phyloP scores from a whole-genome alignment of 2,888 invertebrate genomes.

The Campoletis raptor region DNA sequence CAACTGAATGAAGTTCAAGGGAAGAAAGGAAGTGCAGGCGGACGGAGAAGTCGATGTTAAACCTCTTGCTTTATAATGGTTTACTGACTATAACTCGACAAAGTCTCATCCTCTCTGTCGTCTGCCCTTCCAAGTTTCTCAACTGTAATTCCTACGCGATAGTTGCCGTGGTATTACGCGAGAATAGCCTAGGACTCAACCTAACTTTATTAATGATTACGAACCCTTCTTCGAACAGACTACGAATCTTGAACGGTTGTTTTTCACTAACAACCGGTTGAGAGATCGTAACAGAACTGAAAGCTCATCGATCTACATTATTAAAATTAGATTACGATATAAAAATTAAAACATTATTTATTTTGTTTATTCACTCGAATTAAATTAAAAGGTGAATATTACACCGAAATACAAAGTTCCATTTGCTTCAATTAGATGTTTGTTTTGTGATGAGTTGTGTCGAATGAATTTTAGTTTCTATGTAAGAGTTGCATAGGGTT shows the following conservation, averaged over 20 bases:
- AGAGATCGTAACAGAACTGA: conserved; percentile 35
- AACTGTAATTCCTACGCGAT: conserved; percentile 79
- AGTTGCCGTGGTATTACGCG: conserved; percentile 76
- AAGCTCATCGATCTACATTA: neutral
- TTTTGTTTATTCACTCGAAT: neutral
- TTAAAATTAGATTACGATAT: neutral
- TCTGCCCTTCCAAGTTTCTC: conserved; percentile 73
- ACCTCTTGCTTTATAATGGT: conserved; percentile 39
- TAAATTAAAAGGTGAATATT: neutral
- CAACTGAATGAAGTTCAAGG: conserved; percentile 34
- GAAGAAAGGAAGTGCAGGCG: conserved; percentile 13
- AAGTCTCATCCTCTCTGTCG: conserved; percentile 27
- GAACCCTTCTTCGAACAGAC: conserved; percentile 55
- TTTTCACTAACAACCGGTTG: conserved; percentile 69
- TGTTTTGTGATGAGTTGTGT: neutral
- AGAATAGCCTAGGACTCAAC: conserved; percentile 71
- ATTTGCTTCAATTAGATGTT: neutral
- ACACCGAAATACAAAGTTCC: neutral
- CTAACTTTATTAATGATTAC: conserved; percentile 79
- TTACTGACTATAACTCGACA: conserved; percentile 55
- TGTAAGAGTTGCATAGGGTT: neutral
- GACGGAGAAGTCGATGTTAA: conserved; percentile 4
- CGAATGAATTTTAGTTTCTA: neutral
- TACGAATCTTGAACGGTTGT: conserved; percentile 71
- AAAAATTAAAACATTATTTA: neutral